phyloP scores from a whole-genome alignment of 2,113 vertebrate species.

The Stigmatopora nigra region DNA sequence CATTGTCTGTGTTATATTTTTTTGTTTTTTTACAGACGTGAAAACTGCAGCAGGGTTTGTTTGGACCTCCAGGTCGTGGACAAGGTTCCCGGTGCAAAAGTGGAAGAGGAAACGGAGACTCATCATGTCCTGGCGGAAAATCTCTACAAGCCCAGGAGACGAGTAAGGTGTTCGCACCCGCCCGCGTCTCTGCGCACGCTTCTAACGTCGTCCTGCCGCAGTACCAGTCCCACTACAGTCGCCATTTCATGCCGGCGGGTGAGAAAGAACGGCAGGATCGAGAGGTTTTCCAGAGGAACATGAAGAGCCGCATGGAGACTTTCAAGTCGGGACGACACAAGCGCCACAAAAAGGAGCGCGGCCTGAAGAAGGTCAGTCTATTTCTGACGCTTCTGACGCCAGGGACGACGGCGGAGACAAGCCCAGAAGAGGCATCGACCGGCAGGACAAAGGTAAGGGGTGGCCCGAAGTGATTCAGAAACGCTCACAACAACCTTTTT shows the following conservation, averaged over 20 bases:
- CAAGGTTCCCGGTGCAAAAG: conserved; percentile 81
- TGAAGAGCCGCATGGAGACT: conserved; percentile 89
- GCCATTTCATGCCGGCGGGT: conserved; percentile 88
- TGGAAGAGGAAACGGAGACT: conserved; percentile 85
- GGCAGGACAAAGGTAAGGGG: conserved; percentile 80
- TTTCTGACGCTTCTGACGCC: conserved; percentile 60
- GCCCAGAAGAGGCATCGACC: conserved; percentile 75
- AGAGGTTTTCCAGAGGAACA: conserved; percentile 94
- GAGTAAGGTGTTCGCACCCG: conserved; percentile 60
- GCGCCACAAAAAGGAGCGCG: conserved; percentile 81
- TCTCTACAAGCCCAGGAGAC: conserved; percentile 87
- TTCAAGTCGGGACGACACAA: conserved; percentile 90
- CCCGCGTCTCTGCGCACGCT: conserved; percentile 2
- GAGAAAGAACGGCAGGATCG: conserved; percentile 89
- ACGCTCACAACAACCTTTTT: too few relatives aligned
- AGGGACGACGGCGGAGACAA: conserved; percentile 74
- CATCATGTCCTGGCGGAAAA: conserved; percentile 88
- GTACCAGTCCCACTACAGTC: conserved; percentile 94
- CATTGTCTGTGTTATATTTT: conserved; percentile 5
- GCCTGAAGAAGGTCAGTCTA: conserved; percentile 77
- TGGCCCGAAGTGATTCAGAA: too few relatives aligned
- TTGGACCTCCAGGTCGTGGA: conserved; percentile 95
- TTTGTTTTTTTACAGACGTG: conserved; percentile 74
- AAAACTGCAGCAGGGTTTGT: conserved; percentile 88
- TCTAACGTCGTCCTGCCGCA: conserved; percentile 37